These are phyloP conservation scores for Ochotona princeps DNA, from an alignment of 2,113 vertebrate species.

Conservation along the genomic window DNA sequence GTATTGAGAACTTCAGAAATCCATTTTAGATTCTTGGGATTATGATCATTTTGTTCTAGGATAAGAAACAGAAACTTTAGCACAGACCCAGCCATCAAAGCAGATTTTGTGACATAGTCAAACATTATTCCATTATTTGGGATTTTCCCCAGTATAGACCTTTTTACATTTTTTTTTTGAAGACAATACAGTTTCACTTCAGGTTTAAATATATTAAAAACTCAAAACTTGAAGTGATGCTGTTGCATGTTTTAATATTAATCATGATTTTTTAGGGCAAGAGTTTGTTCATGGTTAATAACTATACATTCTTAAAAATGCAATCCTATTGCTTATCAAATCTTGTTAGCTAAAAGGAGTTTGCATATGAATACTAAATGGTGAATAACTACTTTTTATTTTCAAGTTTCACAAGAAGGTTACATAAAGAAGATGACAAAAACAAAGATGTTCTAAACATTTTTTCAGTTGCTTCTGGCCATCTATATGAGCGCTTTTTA, in stretches of 20 bases:
- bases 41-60: slow-evolving; percentile 7
- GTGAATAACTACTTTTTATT: slow-evolving; percentile 44
- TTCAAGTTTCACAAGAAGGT: slow-evolving; percentile 90
- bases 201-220: neutral
- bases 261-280: neutral
- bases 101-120: neutral
- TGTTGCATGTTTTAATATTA: neutral
- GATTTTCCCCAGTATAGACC: neutral
- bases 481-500: slow-evolving; percentile 98
- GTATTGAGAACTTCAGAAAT: neutral
- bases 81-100: neutral
- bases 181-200: neutral
- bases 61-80: slow-evolving; percentile 2
- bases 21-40: neutral
- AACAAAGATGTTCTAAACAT: slow-evolving; percentile 93
- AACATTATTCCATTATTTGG: neutral
- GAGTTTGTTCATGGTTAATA: neutral
- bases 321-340: neutral
- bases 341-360: neutral
- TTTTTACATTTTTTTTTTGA: neutral
- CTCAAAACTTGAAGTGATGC: neutral
- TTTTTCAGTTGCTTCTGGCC: slow-evolving; percentile 98
- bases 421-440: slow-evolving; percentile 84
- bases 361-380: slow-evolving; percentile 1
- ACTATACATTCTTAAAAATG: neutral